A percentile compares a stretch with the other conserved stretches of the same genome.
phyloP scores from a whole-genome alignment of 1,140 invertebrate genomes.

The Penaeus indicus region DNA sequence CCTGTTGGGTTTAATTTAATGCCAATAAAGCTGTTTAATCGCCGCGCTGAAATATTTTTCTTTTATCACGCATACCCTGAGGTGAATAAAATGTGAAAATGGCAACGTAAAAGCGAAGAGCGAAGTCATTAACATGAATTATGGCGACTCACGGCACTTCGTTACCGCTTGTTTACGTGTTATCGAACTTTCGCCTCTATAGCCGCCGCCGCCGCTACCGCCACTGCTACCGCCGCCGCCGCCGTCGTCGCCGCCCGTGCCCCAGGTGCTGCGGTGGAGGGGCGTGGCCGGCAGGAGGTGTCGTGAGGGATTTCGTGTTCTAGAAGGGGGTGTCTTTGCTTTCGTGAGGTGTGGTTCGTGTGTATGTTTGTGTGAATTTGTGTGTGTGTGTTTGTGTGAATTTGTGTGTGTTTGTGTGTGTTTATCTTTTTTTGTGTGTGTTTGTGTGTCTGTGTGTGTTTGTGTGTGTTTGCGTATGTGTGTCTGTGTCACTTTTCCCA shows the following conservation, averaged over 20 bases:
- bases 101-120: slow-evolving; percentile 28
- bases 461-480: too few species aligned
- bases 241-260: neutral
- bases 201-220: neutral
- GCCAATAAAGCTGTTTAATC: slow-evolving; percentile 36
- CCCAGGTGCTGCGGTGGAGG: too few species aligned
- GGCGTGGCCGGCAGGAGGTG: too few species aligned
- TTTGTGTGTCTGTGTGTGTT: too few species aligned
- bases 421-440: too few species aligned
- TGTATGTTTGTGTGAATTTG: too few species aligned
- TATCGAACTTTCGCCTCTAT: neutral
- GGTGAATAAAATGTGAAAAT: slow-evolving; percentile 36
- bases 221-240: neutral
- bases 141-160: slow-evolving; percentile 8
- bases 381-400: too few species aligned
- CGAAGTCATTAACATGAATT: slow-evolving; percentile 31
- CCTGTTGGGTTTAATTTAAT: slow-evolving; percentile 31
- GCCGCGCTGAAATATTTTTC: slow-evolving; percentile 36
- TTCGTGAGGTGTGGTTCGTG: too few species aligned
- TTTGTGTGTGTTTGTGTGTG: too few species aligned
- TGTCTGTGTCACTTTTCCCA: too few species aligned
- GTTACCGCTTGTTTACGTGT: slow-evolving; percentile 37
- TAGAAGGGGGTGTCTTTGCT: too few species aligned
- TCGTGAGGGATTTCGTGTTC: too few species aligned
- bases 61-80: slow-evolving; percentile 44